phyloP scores from a whole-genome alignment of 2,797 vertebrate species.

The Cheirogaleus major region DNA sequence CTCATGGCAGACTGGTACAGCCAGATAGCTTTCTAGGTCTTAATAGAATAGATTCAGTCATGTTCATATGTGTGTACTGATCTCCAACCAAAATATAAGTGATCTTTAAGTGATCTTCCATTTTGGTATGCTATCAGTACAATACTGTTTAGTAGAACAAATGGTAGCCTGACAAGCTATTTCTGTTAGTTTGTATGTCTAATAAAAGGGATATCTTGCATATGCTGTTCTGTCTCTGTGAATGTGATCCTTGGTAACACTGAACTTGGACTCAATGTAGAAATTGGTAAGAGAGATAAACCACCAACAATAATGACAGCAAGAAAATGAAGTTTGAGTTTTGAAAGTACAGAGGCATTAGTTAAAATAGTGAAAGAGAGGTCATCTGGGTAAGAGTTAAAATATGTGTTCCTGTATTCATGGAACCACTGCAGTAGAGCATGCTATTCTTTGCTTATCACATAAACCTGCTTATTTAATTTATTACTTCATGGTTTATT shows the following conservation, averaged over 20 bases:
- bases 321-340: neutral
- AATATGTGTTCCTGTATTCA: neutral
- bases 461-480: slow-evolving; percentile 13
- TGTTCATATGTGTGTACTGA: neutral
- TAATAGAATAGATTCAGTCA: neutral
- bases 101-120: neutral
- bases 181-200: neutral
- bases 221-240: neutral
- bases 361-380: slow-evolving; percentile 31
- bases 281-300: neutral
- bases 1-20: neutral
- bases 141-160: neutral
- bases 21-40: neutral
- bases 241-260: neutral
- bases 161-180: neutral
- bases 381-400: neutral
- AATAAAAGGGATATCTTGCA: neutral
- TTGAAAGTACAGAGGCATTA: neutral
- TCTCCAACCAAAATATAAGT: neutral
- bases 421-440: neutral
- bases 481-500: slow-evolving; percentile 39
- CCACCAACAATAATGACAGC: neutral
- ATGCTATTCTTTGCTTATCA: neutral
- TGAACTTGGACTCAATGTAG: neutral
- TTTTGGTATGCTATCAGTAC: neutral